Evolutionary conservation across 2,888 invertebrate genomes (phyloP), one percentile per base, ranked within the genome.

Genomic region (Lymantria monacha): DNA sequence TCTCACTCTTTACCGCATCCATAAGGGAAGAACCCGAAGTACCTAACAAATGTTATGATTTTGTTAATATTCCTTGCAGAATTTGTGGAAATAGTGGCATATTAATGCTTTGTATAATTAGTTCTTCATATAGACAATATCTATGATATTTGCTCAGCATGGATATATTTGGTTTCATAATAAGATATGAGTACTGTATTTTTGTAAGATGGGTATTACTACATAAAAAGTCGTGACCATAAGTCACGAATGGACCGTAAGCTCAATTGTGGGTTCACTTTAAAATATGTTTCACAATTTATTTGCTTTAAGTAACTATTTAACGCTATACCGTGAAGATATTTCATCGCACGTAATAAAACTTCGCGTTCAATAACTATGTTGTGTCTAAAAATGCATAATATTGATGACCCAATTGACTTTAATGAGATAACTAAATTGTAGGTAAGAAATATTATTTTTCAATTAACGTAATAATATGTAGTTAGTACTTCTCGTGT

Each of bases 261-360:
- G 51, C 51, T 51, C 15, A 31, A n/a, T 44, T 48, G 10, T 40
- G 15, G 9, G 42, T 44, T 36, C 31, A 42, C 44, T 37, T 13
- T 10, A 55, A 52, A 51, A 43, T 55, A 44, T 30, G 22, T 48
- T 53, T 44, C 44, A 51, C 46, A 49, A 51, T 37, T 31, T 38
- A 40, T 53, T 53, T 42, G 22, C 31, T 9, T 33, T 33, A 30
- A 33, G 33, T 10, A 33, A 33, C 9, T 33, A 40, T 42, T 66
- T 67, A 54, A 43, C 38, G 55, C 36, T 42, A 22, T 42, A 53
- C 30, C 67, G 59, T 61, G 48, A 67, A 66, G 30, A 55, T 37
- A 56, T 49, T 22, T 3, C 22, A 22, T 22, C 2, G 22, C 22
- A 22, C 22, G 22, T 22, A 22, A 22, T 22, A 22, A 22, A 22